Conservation (phyloP, 1,140 invertebrate species). For the Calosoma granatense region DNA sequence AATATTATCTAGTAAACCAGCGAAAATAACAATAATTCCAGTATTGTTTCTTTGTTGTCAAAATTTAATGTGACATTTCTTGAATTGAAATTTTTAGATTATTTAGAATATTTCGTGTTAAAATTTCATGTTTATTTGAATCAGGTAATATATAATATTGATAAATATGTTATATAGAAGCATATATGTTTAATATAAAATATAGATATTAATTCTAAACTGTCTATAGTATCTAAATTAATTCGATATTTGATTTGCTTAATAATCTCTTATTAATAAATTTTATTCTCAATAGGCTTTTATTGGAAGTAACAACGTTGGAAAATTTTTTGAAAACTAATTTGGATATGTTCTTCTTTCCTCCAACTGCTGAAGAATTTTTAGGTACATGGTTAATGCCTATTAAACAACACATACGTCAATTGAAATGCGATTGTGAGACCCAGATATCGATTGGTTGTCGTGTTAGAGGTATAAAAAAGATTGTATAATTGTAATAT, state of each 20-base stretch:
- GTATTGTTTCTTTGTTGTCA: not conserved
- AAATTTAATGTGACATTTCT: constrained; percentile 7
- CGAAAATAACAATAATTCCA: not conserved
- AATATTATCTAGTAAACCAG: not conserved
- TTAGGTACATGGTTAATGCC: constrained; percentile 43
- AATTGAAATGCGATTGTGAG: constrained; percentile 41
- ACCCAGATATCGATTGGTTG: constrained; percentile 38
- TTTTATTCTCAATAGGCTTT: constrained; percentile 39
- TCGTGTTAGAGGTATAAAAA: constrained; percentile 28
- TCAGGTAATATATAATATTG: too few relatives aligned
- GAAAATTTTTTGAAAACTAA: constrained; percentile 42
- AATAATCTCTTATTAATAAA: too few relatives aligned
- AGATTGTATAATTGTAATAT: not conserved
- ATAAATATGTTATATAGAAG: too few relatives aligned
- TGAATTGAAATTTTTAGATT: not conserved
- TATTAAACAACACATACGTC: constrained; percentile 37
- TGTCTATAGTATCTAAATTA: too few relatives aligned
- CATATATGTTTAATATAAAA: too few relatives aligned
- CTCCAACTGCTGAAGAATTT: constrained; percentile 44
- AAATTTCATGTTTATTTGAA: not conserved
- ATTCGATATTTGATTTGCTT: too few relatives aligned
- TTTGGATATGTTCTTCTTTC: constrained; percentile 42
- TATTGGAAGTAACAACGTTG: constrained; percentile 40
- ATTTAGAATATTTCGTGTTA: not conserved
- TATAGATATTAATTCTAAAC: too few relatives aligned